These are phyloP conservation scores for Thelaira solivaga DNA, from an alignment of 2,888 invertebrate genomes.

Conservation along the genomic window DNA sequence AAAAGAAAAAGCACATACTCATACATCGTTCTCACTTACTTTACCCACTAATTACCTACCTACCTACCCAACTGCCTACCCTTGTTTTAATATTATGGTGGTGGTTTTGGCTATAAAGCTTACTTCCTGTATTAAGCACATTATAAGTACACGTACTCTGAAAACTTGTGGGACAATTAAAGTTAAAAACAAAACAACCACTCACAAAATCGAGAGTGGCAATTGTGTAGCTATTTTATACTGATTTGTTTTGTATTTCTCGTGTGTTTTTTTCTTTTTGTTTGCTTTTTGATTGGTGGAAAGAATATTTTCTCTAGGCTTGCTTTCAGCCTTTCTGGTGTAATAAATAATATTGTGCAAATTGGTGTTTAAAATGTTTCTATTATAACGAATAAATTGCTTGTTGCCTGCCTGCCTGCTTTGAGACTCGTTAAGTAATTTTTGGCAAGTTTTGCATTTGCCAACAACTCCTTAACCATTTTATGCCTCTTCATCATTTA, in stretches of 20 bases:
- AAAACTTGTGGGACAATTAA: slow-evolving; percentile 12
- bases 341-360: not conserved
- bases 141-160: not conserved
- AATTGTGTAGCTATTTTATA: slow-evolving; percentile 15
- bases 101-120: slow-evolving; percentile 40
- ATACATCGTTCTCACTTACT: slow-evolving; percentile 8
- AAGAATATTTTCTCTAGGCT: no score
- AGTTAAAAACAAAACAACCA: slow-evolving; percentile 3
- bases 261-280: no score
- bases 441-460: not conserved
- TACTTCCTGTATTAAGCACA: slow-evolving; percentile 48
- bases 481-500: not conserved
- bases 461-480: not conserved
- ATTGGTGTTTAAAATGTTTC: not conserved
- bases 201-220: slow-evolving; percentile 42
- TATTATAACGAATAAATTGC: not conserved
- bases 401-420: not conserved
- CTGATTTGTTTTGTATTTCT: no score
- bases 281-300: no score
- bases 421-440: slow-evolving; percentile 24
- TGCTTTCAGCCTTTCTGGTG: not conserved
- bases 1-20: not conserved
- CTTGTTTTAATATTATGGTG: not conserved
- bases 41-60: slow-evolving; percentile 26
- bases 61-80: slow-evolving; percentile 20